Conservation (phyloP, 2,797 vertebrate genomes). For the Typhlichthys eigenmanni region DNA sequence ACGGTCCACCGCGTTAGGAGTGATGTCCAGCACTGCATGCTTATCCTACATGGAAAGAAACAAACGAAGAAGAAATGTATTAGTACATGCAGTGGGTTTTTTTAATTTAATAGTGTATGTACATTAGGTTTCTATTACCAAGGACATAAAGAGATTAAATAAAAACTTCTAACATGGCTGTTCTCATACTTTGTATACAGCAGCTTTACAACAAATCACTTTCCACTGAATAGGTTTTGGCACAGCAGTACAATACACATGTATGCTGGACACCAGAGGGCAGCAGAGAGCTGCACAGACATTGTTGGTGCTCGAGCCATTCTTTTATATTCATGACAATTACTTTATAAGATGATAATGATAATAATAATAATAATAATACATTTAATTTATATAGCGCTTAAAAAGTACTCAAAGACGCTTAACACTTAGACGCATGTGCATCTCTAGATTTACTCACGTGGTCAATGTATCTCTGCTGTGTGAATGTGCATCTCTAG, state of each 20-base stretch:
- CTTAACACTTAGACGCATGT: no score
- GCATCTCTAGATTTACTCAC: no score
- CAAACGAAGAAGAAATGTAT: not conserved
- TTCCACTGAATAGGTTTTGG: slow-evolving; percentile 3
- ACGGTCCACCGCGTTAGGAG: slow-evolving; percentile 97
- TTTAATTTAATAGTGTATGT: no score
- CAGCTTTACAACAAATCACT: not conserved
- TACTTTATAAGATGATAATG: slow-evolving; percentile 12
- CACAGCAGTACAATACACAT: not conserved
- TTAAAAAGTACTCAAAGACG: no score
- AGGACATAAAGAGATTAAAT: not conserved
- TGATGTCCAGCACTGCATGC: slow-evolving; percentile 95
- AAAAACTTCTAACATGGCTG: not conserved
- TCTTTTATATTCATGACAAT: slow-evolving; percentile 31
- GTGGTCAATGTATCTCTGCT: not conserved
- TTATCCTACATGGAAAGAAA: slow-evolving; percentile 82
- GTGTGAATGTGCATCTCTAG: not conserved
- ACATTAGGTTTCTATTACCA: not conserved
- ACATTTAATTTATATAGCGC: no score
- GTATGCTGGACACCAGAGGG: slow-evolving; percentile 57
- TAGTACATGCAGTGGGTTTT: no score
- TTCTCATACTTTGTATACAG: not conserved
- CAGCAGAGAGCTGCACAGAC: slow-evolving; percentile 52
- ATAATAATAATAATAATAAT: no score
- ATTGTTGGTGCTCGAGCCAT: slow-evolving; percentile 4